These are phyloP conservation scores for Xylota segnis DNA, from an alignment of 2,888 invertebrate species.

Conservation along the genomic window DNA sequence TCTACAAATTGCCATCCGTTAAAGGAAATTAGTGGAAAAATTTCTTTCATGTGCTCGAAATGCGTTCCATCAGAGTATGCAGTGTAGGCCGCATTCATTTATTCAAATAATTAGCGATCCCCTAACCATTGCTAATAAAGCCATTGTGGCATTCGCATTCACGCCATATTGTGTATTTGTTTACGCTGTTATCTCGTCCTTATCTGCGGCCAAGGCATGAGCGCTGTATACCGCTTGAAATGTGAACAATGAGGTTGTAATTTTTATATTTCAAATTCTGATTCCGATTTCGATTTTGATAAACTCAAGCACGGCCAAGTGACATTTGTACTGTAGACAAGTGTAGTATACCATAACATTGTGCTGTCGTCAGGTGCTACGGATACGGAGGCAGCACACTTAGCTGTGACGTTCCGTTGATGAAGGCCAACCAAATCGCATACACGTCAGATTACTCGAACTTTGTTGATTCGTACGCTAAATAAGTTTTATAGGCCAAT, in stretches of 20 bases:
- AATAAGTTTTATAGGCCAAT: background rate
- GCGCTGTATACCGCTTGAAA: background rate
- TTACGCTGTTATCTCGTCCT: constrained; percentile 49
- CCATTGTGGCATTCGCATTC: constrained; percentile 52
- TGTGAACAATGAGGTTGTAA: constrained; percentile 14
- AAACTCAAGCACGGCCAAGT: constrained; percentile 1
- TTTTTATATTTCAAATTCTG: constrained; percentile 12
- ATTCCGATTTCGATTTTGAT: constrained; percentile 20
- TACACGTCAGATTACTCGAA: background rate
- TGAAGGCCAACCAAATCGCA: background rate
- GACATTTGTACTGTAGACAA: constrained; percentile 12
- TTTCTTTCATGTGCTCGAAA: constrained; percentile 25
- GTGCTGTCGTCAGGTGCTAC: constrained; percentile 16
- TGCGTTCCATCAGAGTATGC: constrained; percentile 5
- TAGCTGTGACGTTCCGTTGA: background rate
- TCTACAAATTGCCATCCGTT: constrained; percentile 1
- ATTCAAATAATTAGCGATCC: constrained; percentile 42
- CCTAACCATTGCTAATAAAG: constrained; percentile 44
- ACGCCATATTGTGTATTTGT: constrained; percentile 56
- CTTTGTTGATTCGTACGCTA: background rate
- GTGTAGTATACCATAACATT: background rate
- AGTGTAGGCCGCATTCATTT: constrained; percentile 2
- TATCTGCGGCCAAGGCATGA: constrained; percentile 33
- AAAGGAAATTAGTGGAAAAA: constrained; percentile 23
- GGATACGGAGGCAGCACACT: background rate